These are phyloP conservation scores for Bradypodion ventrale DNA, from an alignment of 2,797 vertebrate genomes.

Conservation along the genomic window DNA sequence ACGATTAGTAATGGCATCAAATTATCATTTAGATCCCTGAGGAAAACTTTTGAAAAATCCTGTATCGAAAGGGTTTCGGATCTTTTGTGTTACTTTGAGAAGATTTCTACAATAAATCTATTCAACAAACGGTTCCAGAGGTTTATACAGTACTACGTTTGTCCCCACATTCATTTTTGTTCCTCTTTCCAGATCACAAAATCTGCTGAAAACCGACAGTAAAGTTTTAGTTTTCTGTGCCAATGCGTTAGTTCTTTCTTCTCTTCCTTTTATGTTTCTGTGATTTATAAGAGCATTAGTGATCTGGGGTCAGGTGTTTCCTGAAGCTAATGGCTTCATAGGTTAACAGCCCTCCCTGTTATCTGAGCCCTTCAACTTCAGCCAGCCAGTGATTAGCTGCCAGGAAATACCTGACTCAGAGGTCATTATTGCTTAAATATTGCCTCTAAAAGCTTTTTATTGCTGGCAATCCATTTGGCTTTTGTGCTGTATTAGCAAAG, in stretches of 20 bases:
- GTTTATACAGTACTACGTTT: no score
- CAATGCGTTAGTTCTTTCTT: neutral
- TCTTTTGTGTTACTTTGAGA: no score
- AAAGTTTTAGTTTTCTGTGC: conserved; percentile 48
- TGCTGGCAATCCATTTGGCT: conserved; percentile 62
- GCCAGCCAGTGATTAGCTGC: conserved; percentile 68
- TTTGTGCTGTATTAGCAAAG: conserved; percentile 63
- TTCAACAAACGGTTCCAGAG: no score
- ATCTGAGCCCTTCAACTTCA: conserved; percentile 58
- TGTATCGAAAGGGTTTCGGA: no score
- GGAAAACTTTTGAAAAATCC: no score
- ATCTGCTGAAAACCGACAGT: conserved; percentile 53
- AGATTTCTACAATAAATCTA: no score
- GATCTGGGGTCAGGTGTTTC: conserved; percentile 63
- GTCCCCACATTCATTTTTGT: no score
- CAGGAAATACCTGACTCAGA: conserved; percentile 67
- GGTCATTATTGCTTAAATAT: conserved; percentile 73
- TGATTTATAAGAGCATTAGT: conserved; percentile 67
- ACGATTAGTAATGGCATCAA: no score
- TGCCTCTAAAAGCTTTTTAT: conserved; percentile 63
- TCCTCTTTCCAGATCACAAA: neutral
- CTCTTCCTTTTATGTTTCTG: conserved; percentile 54
- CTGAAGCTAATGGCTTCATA: conserved; percentile 59
- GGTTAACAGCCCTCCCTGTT: conserved; percentile 59
- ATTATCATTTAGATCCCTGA: no score